Percentiles rank a stretch among this genome's conserved stretches.
phyloP scores from a whole-genome alignment of 2,888 invertebrate genomes.

The Ochropacha duplaris region DNA sequence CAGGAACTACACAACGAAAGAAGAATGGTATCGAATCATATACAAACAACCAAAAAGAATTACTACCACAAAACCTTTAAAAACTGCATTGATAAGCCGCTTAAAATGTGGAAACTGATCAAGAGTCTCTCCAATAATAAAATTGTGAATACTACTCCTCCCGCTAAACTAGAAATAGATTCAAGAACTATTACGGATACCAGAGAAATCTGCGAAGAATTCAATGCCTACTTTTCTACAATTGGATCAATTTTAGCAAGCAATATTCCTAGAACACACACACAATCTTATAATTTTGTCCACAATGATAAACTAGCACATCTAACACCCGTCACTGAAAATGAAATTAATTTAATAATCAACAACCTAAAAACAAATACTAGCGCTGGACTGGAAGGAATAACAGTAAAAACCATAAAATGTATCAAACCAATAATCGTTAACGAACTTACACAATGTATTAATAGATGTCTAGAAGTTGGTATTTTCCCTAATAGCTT shows the following conservation, averaged over 20 bases:
- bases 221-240: conserved; percentile 21
- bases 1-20: conserved; percentile 11
- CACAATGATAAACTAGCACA: too few species aligned
- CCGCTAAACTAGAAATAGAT: conserved; percentile 12
- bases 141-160: conserved; percentile 10
- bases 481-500: too few species aligned
- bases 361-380: too few species aligned
- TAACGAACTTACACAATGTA: too few species aligned
- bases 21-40: conserved; percentile 9
- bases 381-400: too few species aligned
- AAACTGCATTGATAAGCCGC: conserved; percentile 14
- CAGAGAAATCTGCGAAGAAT: conserved; percentile 19
- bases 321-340: too few species aligned
- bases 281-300: too few species aligned
- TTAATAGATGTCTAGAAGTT: too few species aligned
- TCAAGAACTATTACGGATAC: conserved; percentile 11
- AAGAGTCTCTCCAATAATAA: conserved; percentile 21
- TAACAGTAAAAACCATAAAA: too few species aligned
- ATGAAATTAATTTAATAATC: too few species aligned
- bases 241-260: conserved; percentile 14
- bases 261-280: conserved; percentile 6
- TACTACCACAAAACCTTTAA: conserved; percentile 19
- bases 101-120: conserved; percentile 26
- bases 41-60: conserved; percentile 10
- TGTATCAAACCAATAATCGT: too few species aligned